Evolutionary conservation across 2,113 vertebrate species (phyloP).

Genomic region (Turdus rufiventris): DNA sequence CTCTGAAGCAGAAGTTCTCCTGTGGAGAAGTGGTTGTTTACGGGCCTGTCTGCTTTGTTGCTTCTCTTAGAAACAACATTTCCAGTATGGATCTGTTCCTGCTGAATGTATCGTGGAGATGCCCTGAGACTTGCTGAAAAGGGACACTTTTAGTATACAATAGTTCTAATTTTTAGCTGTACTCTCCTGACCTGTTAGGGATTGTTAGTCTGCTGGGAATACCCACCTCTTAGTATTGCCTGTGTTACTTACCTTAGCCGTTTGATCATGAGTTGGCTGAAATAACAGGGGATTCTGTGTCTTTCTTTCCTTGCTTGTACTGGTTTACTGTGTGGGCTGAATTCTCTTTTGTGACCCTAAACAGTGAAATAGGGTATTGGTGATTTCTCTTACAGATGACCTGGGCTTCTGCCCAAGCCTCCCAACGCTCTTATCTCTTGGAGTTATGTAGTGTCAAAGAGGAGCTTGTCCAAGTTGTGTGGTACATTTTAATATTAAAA

Average conservation of each 20-base stretch:
- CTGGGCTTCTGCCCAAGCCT: background rate
- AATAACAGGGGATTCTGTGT: background rate
- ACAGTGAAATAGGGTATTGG: background rate
- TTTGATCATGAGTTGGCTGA: background rate
- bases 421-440: background rate
- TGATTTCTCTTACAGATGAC: background rate
- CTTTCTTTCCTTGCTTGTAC: background rate
- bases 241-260: background rate
- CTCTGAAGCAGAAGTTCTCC: background rate
- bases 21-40: background rate
- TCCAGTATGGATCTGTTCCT: background rate
- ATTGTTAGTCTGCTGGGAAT: background rate
- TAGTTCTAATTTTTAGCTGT: background rate
- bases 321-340: background rate
- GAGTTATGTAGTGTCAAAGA: background rate
- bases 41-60: background rate
- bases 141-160: background rate
- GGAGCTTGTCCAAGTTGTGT: background rate
- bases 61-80: background rate
- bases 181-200: background rate
- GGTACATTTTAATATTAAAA: background rate
- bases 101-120: rapidly evolving
- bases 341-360: background rate
- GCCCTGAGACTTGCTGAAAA: background rate
- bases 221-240: background rate